Evolutionary conservation across 2,113 vertebrate species (phyloP).

Genomic region (Octodon degus): DNA sequence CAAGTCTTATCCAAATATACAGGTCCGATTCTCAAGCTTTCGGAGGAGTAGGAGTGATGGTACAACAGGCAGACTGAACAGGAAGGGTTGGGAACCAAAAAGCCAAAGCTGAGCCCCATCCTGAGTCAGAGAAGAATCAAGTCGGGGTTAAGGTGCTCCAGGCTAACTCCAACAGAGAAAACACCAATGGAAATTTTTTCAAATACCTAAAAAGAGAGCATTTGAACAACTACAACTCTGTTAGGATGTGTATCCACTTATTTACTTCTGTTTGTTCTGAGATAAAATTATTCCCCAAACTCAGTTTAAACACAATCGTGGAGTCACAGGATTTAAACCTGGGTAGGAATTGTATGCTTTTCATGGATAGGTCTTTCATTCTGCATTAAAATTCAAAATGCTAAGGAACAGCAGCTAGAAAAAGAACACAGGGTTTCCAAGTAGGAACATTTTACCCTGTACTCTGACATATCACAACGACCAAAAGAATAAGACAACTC

Average conservation of each 20-base stretch:
- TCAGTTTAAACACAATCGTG: conserved; percentile 11
- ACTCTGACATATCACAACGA: background rate
- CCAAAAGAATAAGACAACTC: background rate
- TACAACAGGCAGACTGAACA: background rate
- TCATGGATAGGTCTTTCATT: background rate
- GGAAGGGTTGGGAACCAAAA: conserved; percentile 29
- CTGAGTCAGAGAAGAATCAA: conserved; percentile 47
- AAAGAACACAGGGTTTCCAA: background rate
- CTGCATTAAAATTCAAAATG: background rate
- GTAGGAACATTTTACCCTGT: background rate
- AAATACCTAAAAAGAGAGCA: conserved; percentile 26
- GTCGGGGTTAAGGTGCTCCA: conserved; percentile 52
- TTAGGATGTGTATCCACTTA: background rate
- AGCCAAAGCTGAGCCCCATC: background rate
- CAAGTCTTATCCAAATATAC: conserved; percentile 19
- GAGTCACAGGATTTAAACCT: conserved; percentile 34
- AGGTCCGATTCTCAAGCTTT: background rate
- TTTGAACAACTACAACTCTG: conserved; percentile 57
- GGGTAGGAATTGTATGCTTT: background rate
- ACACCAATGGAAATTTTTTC: conserved; percentile 30
- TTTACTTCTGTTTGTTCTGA: conserved; percentile 53
- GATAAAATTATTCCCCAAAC: conserved; percentile 23
- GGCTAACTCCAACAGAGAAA: conserved; percentile 65
- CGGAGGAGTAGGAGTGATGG: background rate
- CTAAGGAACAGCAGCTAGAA: background rate